Percentiles rank a stretch among this genome's conserved stretches.
These are phyloP conservation scores for Ficedula albicollis DNA, from an alignment of 2,797 vertebrate species.

Conservation along the genomic window DNA sequence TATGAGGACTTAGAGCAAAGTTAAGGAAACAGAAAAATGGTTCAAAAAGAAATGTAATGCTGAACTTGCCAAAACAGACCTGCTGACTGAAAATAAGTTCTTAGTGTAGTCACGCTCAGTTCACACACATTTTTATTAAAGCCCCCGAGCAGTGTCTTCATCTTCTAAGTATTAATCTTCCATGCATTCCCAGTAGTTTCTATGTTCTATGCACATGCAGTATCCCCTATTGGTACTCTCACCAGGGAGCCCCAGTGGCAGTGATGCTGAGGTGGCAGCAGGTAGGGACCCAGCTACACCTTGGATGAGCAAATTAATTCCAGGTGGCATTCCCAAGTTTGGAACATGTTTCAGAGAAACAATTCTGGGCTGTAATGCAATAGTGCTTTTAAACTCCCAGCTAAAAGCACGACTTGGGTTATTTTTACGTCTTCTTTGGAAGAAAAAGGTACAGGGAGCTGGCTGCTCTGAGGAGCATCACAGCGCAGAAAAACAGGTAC, in stretches of 20 bases:
- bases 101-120: neutral
- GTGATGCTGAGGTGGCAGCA: neutral
- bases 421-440: neutral
- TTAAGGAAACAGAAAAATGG: neutral
- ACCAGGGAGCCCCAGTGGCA: neutral
- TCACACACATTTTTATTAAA: neutral
- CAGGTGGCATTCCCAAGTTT: neutral
- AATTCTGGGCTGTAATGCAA: neutral
- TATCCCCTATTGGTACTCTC: accelerated
- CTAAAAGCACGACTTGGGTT: neutral
- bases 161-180: neutral
- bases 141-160: neutral
- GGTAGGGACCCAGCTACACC: neutral
- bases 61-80: neutral
- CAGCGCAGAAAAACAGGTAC: neutral
- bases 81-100: neutral
- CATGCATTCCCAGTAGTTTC: accelerated
- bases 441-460: neutral
- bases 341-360: neutral
- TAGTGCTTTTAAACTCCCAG: neutral
- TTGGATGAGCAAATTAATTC: neutral
- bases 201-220: accelerated
- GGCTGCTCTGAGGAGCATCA: neutral
- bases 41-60: neutral
- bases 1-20: neutral